phyloP scores from a whole-genome alignment of 2,113 vertebrate genomes.

The Cyprinus carpio region DNA sequence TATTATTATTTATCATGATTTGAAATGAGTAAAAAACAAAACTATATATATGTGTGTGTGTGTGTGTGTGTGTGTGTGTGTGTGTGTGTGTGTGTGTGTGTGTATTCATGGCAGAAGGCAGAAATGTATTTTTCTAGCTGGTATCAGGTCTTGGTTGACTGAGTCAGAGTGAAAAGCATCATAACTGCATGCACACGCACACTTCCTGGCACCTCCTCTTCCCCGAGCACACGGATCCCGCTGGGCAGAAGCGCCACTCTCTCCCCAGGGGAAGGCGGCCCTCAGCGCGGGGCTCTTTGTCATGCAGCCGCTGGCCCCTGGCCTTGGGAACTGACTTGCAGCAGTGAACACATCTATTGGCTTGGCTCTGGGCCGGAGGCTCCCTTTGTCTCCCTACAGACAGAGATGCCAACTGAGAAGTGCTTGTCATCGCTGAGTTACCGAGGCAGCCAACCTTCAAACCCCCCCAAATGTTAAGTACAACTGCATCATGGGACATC shows the following conservation, averaged over 20 bases:
- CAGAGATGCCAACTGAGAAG: conserved; percentile 72
- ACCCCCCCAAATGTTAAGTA: conserved; percentile 9
- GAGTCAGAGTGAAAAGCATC: too few species aligned
- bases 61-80: too few species aligned
- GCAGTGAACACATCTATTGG: conserved; percentile 77
- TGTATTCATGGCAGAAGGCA: too few species aligned
- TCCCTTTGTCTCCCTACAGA: conserved; percentile 69
- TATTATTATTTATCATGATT: too few species aligned
- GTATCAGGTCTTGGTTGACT: background rate
- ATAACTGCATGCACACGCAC: background rate
- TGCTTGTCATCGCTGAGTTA: conserved; percentile 71
- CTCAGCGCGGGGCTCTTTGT: conserved; percentile 75
- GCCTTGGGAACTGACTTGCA: conserved; percentile 80
- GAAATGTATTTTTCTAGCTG: too few species aligned
- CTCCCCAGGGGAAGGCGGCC: conserved; percentile 69
- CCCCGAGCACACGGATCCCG: conserved; percentile 45
- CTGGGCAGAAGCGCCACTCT: conserved; percentile 73
- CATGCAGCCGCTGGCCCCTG: conserved; percentile 72
- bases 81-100: too few species aligned
- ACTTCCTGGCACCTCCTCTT: too few species aligned
- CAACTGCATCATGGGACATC: conserved; percentile 36
- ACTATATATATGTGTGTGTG: too few species aligned
- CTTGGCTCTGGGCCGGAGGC: conserved; percentile 71
- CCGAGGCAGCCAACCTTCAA: conserved; percentile 7
- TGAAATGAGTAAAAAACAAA: too few species aligned